Percentiles rank a stretch among this genome's conserved stretches.
Conservation (phyloP, 2,113 vertebrate genomes). For the Pungitius pungitius region DNA sequence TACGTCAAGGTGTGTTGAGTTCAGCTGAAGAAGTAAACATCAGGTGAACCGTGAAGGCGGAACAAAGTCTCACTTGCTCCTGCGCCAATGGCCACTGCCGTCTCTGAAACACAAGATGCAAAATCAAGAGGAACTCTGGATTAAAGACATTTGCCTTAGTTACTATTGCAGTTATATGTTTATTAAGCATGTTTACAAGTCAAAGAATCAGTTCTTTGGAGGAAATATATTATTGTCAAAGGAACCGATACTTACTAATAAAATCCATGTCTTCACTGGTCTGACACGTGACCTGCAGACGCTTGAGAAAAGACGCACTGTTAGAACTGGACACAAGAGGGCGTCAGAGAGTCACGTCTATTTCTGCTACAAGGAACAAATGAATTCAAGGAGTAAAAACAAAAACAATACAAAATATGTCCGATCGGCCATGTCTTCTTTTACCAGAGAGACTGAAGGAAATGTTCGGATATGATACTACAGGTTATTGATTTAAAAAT, state of each 20-base stretch:
- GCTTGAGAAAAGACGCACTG: background rate
- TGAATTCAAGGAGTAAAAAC: too few species aligned
- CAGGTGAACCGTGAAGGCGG: background rate
- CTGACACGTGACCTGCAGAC: background rate
- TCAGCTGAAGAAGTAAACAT: background rate
- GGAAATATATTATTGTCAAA: background rate
- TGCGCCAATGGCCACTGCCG: background rate
- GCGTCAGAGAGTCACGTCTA: background rate
- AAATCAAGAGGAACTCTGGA: background rate
- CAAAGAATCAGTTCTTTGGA: background rate
- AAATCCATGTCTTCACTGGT: background rate
- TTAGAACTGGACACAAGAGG: background rate
- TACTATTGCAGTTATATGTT: background rate
- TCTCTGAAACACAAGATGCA: conserved; percentile 24
- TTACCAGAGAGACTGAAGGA: too few species aligned
- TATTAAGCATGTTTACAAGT: background rate
- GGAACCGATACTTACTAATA: background rate
- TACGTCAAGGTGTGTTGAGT: background rate
- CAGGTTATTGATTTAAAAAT: background rate
- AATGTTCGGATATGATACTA: background rate
- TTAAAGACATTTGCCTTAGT: background rate
- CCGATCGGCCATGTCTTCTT: too few species aligned
- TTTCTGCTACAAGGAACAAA: background rate
- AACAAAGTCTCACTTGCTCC: conserved; percentile 3
- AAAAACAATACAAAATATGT: background rate